These are phyloP conservation scores for Platynereis dumerilii DNA, from an alignment of 2,888 invertebrate genomes.

Conservation along the genomic window DNA sequence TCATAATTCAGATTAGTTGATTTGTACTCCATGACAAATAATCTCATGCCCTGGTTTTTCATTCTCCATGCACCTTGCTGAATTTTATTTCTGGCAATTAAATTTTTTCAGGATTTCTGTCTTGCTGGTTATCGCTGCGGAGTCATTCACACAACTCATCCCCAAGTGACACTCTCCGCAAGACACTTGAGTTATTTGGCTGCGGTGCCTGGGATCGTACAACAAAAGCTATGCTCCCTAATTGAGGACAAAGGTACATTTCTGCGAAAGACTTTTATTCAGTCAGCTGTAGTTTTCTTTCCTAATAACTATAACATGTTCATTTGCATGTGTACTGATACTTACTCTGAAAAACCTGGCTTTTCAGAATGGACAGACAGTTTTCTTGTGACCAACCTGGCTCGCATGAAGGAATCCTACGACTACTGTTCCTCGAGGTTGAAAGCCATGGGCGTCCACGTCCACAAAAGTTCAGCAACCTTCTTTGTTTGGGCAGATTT, in stretches of 20 bases:
- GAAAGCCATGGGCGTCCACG: constrained; percentile 35
- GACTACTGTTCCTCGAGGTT: constrained; percentile 28
- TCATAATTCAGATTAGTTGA: no score
- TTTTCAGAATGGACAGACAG: constrained; percentile 36
- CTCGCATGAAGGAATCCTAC: constrained; percentile 24
- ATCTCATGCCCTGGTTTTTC: no score
- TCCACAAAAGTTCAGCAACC: constrained; percentile 39
- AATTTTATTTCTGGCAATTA: no score
- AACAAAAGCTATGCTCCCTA: constrained; percentile 31
- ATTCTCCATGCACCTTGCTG: no score
- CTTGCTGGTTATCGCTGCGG: constrained; percentile 48
- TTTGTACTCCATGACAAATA: no score
- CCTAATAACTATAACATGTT: no score
- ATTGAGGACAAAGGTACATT: constrained; percentile 38
- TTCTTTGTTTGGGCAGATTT: constrained; percentile 48
- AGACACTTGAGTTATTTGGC: constrained; percentile 32
- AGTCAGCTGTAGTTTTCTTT: no score
- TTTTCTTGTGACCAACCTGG: constrained; percentile 34
- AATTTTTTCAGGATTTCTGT: constrained; percentile 49
- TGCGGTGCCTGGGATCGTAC: constrained; percentile 34
- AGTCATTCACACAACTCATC: constrained; percentile 41
- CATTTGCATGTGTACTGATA: no score
- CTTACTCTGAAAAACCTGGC: no score
- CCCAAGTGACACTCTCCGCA: constrained; percentile 39
- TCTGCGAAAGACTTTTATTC: constrained; percentile 5